Evolutionary conservation across 2,113 vertebrate genomes (phyloP).

Genomic region (Peromyscus polionotus): DNA sequence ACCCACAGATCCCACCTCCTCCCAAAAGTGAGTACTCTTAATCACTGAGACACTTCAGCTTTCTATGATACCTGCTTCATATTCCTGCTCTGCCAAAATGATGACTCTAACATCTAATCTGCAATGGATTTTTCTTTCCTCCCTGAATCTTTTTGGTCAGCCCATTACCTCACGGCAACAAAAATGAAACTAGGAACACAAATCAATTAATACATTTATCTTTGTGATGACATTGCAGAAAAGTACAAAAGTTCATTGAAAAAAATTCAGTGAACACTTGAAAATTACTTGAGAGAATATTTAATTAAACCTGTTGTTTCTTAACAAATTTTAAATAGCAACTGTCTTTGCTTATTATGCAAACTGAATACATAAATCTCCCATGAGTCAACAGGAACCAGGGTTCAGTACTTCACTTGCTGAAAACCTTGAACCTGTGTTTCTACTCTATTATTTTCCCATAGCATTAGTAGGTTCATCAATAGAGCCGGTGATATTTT

Average conservation of each 20-base stretch:
- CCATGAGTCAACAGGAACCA: background rate
- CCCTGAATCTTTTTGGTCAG: background rate
- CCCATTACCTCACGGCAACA: no score
- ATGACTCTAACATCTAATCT: background rate
- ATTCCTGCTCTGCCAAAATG: no score
- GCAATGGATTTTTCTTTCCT: background rate
- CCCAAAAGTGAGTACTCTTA: background rate
- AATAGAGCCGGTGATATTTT: no score
- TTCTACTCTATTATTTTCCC: background rate
- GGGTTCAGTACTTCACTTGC: background rate
- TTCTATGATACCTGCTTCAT: background rate
- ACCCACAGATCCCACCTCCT: no score
- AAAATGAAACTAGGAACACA: no score
- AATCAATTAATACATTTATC: background rate
- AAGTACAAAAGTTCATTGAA: background rate
- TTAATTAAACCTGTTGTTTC: background rate
- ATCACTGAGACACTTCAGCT: background rate
- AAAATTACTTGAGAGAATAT: background rate
- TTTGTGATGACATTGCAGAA: background rate
- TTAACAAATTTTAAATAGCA: background rate
- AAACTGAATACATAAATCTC: background rate
- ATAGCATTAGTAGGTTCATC: no score
- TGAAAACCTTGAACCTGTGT: background rate
- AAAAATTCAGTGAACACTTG: background rate
- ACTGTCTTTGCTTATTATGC: background rate